These are phyloP conservation scores for Mesitornis unicolor DNA, from an alignment of 2,113 vertebrate species.

Conservation along the genomic window DNA sequence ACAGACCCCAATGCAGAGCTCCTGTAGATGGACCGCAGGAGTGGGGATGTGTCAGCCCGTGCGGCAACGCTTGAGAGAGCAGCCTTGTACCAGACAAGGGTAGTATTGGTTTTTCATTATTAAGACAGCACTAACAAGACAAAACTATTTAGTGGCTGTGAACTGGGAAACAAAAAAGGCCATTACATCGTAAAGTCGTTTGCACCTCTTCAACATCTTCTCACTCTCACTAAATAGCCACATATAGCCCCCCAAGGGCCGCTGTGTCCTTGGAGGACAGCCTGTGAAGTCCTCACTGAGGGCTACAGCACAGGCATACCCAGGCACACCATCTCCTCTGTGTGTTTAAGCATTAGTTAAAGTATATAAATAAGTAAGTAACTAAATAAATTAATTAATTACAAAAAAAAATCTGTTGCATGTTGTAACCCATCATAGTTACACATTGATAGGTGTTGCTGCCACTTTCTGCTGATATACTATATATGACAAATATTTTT, in stretches of 20 bases:
- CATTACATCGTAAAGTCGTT: accelerated
- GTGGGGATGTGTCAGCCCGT: accelerated
- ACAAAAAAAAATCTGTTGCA: too few species aligned
- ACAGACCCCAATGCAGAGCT: accelerated
- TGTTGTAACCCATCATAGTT: neutral
- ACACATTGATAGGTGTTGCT: neutral
- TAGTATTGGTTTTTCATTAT: neutral
- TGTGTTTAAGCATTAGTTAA: too few species aligned
- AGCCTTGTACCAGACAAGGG: neutral
- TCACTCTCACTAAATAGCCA: neutral
- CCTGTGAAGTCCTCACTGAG: neutral
- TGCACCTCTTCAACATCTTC: neutral
- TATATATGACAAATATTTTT: neutral
- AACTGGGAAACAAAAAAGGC: neutral
- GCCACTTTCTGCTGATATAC: neutral
- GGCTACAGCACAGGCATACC: neutral
- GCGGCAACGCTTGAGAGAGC: neutral
- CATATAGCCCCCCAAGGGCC: accelerated
- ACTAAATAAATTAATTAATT: neutral
- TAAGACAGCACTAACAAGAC: neutral
- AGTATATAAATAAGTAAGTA: neutral
- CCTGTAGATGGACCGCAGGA: accelerated
- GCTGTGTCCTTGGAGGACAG: neutral
- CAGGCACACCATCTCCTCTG: accelerated
- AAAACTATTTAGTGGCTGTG: neutral